A percentile compares a stretch with the other conserved stretches of the same genome.
Conservation (phyloP, 2,113 vertebrate genomes). For the Delphinapterus leucas region DNA sequence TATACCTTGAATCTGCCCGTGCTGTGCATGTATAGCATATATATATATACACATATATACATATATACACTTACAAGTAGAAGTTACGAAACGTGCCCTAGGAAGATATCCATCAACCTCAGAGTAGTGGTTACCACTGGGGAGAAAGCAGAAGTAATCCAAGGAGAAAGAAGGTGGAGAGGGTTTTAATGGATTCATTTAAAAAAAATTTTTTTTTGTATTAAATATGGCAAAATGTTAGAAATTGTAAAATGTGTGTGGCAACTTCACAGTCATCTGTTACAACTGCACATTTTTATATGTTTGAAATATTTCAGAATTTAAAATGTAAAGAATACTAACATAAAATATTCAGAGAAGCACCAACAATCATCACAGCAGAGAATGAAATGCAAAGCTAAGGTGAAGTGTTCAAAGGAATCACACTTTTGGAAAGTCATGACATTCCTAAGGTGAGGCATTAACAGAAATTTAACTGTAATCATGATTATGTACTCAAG, state of each 20-base stretch:
- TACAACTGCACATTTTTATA: background rate
- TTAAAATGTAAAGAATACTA: background rate
- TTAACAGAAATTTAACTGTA: constrained; percentile 24
- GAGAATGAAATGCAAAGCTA: constrained; percentile 6
- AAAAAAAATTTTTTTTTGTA: background rate
- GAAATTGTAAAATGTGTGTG: background rate
- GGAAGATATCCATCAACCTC: background rate
- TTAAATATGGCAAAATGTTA: background rate
- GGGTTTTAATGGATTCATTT: background rate
- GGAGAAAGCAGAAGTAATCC: background rate
- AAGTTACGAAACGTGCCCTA: background rate
- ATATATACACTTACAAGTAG: background rate
- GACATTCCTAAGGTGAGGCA: constrained; percentile 13
- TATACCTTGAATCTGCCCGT: background rate
- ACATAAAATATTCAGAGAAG: background rate
- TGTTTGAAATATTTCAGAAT: background rate
- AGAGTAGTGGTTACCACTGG: background rate
- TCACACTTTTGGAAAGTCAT: background rate
- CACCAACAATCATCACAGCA: background rate
- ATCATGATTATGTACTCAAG: background rate
- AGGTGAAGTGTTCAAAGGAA: background rate
- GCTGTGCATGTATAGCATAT: background rate
- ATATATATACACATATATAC: background rate
- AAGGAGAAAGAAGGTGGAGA: background rate
- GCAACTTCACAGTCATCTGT: background rate